These are phyloP conservation scores for Drosophila buzzatii DNA, from an alignment of 2,888 invertebrate genomes.

Conservation along the genomic window DNA sequence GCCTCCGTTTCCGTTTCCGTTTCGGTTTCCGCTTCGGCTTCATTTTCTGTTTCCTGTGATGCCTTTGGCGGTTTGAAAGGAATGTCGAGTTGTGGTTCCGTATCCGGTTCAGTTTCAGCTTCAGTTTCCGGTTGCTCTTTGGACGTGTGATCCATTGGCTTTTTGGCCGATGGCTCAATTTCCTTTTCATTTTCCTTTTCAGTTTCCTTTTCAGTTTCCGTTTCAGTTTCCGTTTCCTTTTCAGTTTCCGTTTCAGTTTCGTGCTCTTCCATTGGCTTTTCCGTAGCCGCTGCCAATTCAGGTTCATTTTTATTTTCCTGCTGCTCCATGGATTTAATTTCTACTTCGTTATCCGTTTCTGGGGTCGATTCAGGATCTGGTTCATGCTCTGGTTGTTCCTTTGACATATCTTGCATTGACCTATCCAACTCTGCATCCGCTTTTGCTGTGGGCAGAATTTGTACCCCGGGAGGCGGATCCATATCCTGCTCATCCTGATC, in stretches of 20 bases:
- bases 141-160: conserved; percentile 2
- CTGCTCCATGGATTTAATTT: conserved; percentile 4
- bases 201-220: neutral
- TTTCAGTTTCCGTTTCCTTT: conserved; percentile 6
- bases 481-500: neutral
- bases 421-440: neutral
- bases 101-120: neutral
- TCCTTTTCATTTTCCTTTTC: neutral
- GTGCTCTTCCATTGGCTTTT: neutral
- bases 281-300: neutral
- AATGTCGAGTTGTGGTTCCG: neutral
- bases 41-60: neutral
- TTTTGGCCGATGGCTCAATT: neutral
- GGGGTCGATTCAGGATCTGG: neutral
- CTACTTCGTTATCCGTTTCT: neutral
- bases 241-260: neutral
- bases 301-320: neutral
- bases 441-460: neutral
- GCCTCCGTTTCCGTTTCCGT: neutral
- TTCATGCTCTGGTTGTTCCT: neutral
- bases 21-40: neutral
- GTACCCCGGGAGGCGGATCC: neutral
- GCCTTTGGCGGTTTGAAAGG: conserved; percentile 2
- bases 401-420: neutral
- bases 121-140: conserved; percentile 1